phyloP scores from a whole-genome alignment of 2,797 vertebrate genomes.

The Epinephelus awoara region DNA sequence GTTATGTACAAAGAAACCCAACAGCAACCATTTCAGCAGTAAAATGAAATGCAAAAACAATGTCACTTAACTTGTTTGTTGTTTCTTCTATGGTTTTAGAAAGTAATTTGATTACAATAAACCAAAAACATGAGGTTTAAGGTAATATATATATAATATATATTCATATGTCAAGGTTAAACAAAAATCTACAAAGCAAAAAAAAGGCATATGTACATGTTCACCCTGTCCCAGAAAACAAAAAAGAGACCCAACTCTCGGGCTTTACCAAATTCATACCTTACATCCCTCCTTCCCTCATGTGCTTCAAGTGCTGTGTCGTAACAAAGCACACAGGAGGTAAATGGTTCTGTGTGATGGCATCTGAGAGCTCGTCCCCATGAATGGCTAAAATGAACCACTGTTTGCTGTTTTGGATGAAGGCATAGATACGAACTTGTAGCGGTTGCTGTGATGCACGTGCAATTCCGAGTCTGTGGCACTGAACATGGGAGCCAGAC shows the following conservation, averaged over 20 bases:
- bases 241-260: conserved; percentile 55
- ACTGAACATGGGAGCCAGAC: conserved; percentile 50
- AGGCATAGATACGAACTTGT: conserved; percentile 77
- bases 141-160: conserved; percentile 78
- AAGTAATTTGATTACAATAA: conserved; percentile 87
- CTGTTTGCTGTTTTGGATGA: conserved; percentile 76
- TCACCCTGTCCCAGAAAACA: conserved; percentile 76
- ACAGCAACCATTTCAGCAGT: conserved; percentile 90
- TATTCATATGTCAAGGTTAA: conserved; percentile 79
- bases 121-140: conserved; percentile 76
- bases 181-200: conserved; percentile 89
- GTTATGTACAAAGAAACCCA: conserved; percentile 92
- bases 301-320: conserved; percentile 62
- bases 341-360: conserved; percentile 82
- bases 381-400: conserved; percentile 46
- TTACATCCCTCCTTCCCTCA: conserved; percentile 38
- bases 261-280: conserved; percentile 75
- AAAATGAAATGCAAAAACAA: conserved; percentile 84
- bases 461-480: conserved; percentile 60
- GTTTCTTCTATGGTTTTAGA: conserved; percentile 82
- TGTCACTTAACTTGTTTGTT: conserved; percentile 72
- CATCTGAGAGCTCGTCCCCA: conserved; percentile 77
- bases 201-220: conserved; percentile 94
- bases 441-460: conserved; percentile 77
- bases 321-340: conserved; percentile 80